Conservation (phyloP, 2,113 vertebrate species). For the Chascanopsetta lugubris region DNA sequence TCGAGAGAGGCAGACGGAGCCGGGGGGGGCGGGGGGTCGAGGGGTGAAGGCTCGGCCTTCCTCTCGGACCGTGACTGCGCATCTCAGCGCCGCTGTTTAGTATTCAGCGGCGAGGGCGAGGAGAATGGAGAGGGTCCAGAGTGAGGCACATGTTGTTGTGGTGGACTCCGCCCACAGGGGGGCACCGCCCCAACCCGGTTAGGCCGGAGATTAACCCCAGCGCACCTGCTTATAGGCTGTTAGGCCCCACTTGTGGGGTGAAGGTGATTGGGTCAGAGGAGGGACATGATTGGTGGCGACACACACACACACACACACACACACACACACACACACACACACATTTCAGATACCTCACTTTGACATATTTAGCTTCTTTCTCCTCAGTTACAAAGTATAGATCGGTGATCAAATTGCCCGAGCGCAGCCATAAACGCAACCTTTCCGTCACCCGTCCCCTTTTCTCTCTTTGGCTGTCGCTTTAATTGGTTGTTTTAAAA, state of each 20-base stretch:
- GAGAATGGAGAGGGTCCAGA: slow-evolving; percentile 84
- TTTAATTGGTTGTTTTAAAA: slow-evolving; percentile 57
- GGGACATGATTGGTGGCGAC: slow-evolving; percentile 5
- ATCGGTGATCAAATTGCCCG: background rate
- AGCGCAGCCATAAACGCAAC: slow-evolving; percentile 8
- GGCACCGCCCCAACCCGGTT: slow-evolving; percentile 61
- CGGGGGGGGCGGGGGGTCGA: slow-evolving; percentile 40
- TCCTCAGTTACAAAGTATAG: too few species aligned
- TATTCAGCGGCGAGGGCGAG: slow-evolving; percentile 84
- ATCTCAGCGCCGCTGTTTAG: slow-evolving; percentile 81
- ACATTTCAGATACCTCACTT: background rate
- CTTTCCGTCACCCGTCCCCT: slow-evolving; percentile 10
- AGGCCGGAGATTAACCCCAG: slow-evolving; percentile 61
- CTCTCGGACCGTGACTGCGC: slow-evolving; percentile 81
- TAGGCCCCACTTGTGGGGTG: slow-evolving; percentile 1
- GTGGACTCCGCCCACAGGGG: slow-evolving; percentile 54
- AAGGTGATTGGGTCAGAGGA: slow-evolving; percentile 15
- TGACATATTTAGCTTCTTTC: too few species aligned
- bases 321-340: background rate
- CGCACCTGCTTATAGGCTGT: slow-evolving; percentile 17
- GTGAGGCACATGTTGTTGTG: slow-evolving; percentile 74
- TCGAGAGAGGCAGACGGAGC: slow-evolving; percentile 39
- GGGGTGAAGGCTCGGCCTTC: slow-evolving; percentile 43
- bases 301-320: background rate
- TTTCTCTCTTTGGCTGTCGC: slow-evolving; percentile 28